Percentiles rank a stretch among this genome's conserved stretches.
Evolutionary conservation across 2,888 invertebrate species (phyloP).

Genomic region (Scaptomyza caliginosa): DNA sequence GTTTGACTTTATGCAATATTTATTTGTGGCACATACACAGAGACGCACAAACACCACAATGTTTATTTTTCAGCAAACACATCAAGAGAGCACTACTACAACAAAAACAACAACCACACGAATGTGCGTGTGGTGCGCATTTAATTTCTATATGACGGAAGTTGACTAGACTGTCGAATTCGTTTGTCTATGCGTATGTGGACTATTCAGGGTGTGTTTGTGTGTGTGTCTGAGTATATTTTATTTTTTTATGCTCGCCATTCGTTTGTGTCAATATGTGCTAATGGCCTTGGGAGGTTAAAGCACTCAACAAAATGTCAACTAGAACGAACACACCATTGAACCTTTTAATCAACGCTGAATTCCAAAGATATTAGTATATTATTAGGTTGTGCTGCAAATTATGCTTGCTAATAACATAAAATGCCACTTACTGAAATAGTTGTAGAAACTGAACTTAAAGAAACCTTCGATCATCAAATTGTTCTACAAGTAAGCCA

Average conservation of each 20-base stretch:
- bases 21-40: constrained; percentile 63
- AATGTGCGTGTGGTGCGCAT: constrained; percentile 65
- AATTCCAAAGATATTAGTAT: background rate
- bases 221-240: constrained; percentile 5
- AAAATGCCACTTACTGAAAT: background rate
- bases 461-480: background rate
- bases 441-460: background rate
- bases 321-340: background rate
- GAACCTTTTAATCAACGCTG: background rate
- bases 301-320: constrained; percentile 33
- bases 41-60: constrained; percentile 41
- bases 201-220: constrained; percentile 4
- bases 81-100: constrained; percentile 37
- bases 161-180: constrained; percentile 73
- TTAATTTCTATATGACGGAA: constrained; percentile 76
- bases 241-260: constrained; percentile 1
- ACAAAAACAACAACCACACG: constrained; percentile 29
- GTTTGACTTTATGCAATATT: constrained; percentile 78
- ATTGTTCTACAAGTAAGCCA: constrained; percentile 26
- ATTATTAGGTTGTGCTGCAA: too few relatives aligned
- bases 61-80: constrained; percentile 55
- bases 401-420: background rate
- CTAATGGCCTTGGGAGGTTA: constrained; percentile 46
- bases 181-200: constrained; percentile 27
- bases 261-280: constrained; percentile 43